Evolutionary conservation across 2,888 invertebrate species (phyloP), one percentile per base, ranked within the genome.

Genomic region (Ichneumoninae sp.): DNA sequence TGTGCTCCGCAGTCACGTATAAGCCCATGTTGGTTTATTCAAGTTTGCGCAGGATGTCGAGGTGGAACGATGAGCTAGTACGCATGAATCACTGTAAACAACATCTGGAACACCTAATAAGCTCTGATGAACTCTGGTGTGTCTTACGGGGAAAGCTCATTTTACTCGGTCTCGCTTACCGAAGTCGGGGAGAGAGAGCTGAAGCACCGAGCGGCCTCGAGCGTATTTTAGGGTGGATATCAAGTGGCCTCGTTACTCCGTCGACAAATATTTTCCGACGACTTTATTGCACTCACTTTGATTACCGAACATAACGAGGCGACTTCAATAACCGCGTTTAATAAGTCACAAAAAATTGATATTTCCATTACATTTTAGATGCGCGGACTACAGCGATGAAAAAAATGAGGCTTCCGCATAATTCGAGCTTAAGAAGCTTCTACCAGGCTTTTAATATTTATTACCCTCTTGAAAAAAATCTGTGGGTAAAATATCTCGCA

Each of bases 101-200:
- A 68, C 83, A 77, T 68, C 77, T 84, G 83, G 77, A 80, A 80
- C 77, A 77, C 77, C 72, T 84, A 80, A 84, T 81, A 84, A 84
- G 78, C 77, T 81, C 70, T 70, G 78, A 84, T 75, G 77, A 78
- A 78, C 78, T 84, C 68, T 74, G 66, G 44, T 62, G 54, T 82
- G 74, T 74, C 72, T 74, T 65, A 74, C 62, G 60, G 69, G 68
- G 47, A 60, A 47, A 80, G 76, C 76, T 83, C 75, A 71, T 80
- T 74, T 80, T 66, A 76, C 80, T 76, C 40, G 65, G 50, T 50
- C 50, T 52, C 19, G 19, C 8, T 26, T 47, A 36, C 33, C 7
- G 22, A 69, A 57, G 57, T 57, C 22, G 60, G 44, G 54, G 26
- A 26, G 30, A 19, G 44, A n/a, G 44, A 47, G 44, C 44, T 16